phyloP scores from a whole-genome alignment of 2,113 vertebrate genomes.

The Archilochus colubris region DNA sequence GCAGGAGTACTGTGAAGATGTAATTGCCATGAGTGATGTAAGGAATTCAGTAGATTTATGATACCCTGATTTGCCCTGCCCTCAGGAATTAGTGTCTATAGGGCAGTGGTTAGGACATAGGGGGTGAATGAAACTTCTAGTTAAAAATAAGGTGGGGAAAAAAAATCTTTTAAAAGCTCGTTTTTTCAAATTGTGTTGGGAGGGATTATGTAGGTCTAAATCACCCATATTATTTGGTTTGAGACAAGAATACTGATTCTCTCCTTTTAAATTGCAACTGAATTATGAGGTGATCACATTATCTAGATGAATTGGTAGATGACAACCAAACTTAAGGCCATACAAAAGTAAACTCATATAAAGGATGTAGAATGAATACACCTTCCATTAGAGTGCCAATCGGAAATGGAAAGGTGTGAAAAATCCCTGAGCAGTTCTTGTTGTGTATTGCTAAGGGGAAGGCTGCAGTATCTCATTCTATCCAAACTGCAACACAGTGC shows the following conservation, averaged over 20 bases:
- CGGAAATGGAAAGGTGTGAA: not conserved
- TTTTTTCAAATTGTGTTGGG: not conserved
- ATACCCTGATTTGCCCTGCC: not conserved
- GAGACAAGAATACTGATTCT: not conserved
- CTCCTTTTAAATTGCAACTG: not conserved
- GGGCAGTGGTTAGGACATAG: not conserved
- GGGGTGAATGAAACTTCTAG: not conserved
- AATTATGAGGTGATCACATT: not conserved
- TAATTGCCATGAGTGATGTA: constrained; percentile 15
- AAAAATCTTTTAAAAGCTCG: not conserved
- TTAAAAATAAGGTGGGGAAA: not conserved
- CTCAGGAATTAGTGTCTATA: constrained; percentile 5
- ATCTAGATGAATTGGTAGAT: not conserved
- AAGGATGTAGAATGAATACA: not conserved
- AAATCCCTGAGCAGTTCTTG: not conserved
- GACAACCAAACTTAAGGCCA: not conserved
- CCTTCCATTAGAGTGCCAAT: not conserved
- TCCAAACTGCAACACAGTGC: not conserved
- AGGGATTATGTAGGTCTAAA: not conserved
- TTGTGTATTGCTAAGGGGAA: not conserved
- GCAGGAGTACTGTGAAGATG: constrained; percentile 1
- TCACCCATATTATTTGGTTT: not conserved
- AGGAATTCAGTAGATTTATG: constrained; percentile 29
- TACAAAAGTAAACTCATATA: not conserved
- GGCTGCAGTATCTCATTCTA: not conserved